These are phyloP conservation scores for Dasysyrphus albostriatus DNA, from an alignment of 2,888 invertebrate species.

Conservation along the genomic window DNA sequence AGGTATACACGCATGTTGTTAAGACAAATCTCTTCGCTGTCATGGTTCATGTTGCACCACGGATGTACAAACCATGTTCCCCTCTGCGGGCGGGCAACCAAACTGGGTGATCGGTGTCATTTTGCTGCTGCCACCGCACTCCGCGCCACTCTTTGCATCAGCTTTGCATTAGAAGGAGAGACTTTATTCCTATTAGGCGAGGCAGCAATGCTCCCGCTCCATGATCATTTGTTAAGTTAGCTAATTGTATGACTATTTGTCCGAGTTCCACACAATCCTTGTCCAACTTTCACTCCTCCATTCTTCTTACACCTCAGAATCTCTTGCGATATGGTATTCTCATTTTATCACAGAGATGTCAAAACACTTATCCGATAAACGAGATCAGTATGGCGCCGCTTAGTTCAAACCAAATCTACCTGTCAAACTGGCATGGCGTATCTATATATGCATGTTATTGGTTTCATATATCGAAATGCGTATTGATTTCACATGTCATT, in stretches of 20 bases:
- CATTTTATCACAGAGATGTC: constrained; percentile 52
- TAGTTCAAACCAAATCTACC: constrained; percentile 45
- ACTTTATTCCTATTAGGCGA: constrained; percentile 39
- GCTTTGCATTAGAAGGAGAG: constrained; percentile 59
- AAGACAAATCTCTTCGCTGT: constrained; percentile 68
- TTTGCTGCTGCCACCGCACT: constrained; percentile 18
- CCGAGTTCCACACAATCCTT: constrained; percentile 11
- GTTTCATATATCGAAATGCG: constrained; percentile 35
- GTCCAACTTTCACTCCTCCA: constrained; percentile 53
- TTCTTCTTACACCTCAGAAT: background rate
- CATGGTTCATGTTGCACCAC: constrained; percentile 68
- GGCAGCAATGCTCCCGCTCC: background rate
- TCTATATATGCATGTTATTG: background rate
- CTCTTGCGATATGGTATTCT: constrained; percentile 1
- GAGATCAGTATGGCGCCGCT: constrained; percentile 67
- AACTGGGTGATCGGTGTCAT: constrained; percentile 69
- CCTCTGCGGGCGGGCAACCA: constrained; percentile 50
- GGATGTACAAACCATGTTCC: constrained; percentile 59
- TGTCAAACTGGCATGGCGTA: constrained; percentile 22
- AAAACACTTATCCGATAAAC: constrained; percentile 66
- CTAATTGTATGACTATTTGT: constrained; percentile 39
- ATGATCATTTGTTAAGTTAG: constrained; percentile 23
- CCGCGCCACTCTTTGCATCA: constrained; percentile 26
- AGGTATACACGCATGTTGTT: constrained; percentile 68
- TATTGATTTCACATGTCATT: constrained; percentile 56